These are phyloP conservation scores for Eumerus sabulonum DNA, from an alignment of 2,888 invertebrate genomes.

Conservation along the genomic window DNA sequence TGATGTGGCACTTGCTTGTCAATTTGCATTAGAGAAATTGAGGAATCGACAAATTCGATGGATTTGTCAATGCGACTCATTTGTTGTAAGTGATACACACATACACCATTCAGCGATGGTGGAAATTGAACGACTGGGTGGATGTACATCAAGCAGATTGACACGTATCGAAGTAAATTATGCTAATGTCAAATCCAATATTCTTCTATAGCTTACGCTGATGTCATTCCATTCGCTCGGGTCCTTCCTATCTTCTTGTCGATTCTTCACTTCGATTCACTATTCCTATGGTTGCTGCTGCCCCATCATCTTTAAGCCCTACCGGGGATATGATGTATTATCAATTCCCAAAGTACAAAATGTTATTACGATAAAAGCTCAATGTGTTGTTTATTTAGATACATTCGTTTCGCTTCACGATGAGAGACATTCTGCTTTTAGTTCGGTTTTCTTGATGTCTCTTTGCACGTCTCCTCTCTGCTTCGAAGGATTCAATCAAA, in stretches of 20 bases:
- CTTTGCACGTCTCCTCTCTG: too few species aligned
- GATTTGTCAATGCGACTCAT: constrained; percentile 66
- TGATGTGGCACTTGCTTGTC: constrained; percentile 62
- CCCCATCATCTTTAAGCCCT: constrained; percentile 7
- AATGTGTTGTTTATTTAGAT: constrained; percentile 68
- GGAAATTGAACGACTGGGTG: constrained; percentile 2
- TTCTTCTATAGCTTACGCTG: constrained; percentile 42
- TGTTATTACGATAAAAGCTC: constrained; percentile 71
- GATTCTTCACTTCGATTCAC: too few species aligned
- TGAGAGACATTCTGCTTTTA: constrained; percentile 43
- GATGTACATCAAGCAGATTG: constrained; percentile 48
- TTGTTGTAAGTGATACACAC: constrained; percentile 59
- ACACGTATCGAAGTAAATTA: constrained; percentile 74
- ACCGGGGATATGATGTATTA: constrained; percentile 69
- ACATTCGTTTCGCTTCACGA: constrained; percentile 24
- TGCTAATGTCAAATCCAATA: constrained; percentile 75
- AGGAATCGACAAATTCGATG: constrained; percentile 55
- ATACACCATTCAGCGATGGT: constrained; percentile 18
- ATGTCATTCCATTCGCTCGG: constrained; percentile 49
- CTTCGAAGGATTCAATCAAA: constrained; percentile 64
- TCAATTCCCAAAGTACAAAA: constrained; percentile 72
- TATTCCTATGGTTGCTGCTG: constrained; percentile 19
- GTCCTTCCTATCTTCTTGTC: too few species aligned
- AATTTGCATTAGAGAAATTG: constrained; percentile 50
- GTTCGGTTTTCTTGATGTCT: too few species aligned